Evolutionary conservation across 2,888 invertebrate genomes (phyloP).

Genomic region (Anorthoa munda): DNA sequence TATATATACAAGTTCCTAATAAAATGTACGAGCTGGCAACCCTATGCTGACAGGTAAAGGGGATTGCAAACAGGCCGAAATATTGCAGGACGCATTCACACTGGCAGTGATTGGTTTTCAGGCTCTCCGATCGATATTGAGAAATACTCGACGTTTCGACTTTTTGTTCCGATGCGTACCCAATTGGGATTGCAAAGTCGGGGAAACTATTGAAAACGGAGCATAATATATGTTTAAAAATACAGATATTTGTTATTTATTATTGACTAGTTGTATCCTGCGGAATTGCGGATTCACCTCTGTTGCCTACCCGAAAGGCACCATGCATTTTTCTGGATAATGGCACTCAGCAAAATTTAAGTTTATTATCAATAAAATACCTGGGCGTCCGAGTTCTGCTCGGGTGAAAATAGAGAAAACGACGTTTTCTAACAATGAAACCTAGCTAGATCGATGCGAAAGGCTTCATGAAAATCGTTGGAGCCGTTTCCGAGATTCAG

Average conservation of each 20-base stretch:
- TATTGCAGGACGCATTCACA: conserved; percentile 56
- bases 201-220: neutral
- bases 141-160: neutral
- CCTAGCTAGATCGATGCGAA: too few species aligned
- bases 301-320: too few species aligned
- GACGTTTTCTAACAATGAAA: too few species aligned
- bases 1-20: neutral
- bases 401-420: too few species aligned
- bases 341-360: too few species aligned
- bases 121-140: conserved; percentile 26
- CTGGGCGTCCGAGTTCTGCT: too few species aligned
- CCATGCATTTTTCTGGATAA: too few species aligned
- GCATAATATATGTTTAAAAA: neutral
- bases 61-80: conserved; percentile 48
- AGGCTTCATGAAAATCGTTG: too few species aligned
- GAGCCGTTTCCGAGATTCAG: too few species aligned
- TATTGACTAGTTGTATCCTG: too few species aligned
- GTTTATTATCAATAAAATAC: too few species aligned
- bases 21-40: conserved; percentile 32
- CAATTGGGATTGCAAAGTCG: neutral
- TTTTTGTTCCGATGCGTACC: neutral
- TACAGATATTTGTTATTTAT: neutral
- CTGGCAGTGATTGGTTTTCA: conserved; percentile 63
- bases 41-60: conserved; percentile 49
- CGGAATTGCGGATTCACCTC: too few species aligned